Conservation (phyloP, 2,797 vertebrate genomes). For the Cetoscarus ocellatus region DNA sequence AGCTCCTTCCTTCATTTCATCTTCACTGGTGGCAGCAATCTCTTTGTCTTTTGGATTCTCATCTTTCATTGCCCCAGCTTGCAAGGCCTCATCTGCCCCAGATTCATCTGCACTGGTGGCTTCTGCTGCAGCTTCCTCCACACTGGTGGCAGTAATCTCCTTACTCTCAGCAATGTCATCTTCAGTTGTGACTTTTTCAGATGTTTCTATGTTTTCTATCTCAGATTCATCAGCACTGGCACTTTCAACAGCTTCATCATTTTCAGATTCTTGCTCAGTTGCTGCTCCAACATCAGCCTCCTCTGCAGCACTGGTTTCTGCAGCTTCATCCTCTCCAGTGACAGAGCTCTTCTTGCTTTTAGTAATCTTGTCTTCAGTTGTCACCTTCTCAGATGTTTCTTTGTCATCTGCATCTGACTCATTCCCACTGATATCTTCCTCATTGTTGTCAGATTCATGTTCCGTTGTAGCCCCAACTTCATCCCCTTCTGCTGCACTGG, state of each 20-base stretch:
- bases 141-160: conserved; percentile 7
- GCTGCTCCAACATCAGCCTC: conserved; percentile 28
- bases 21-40: not conserved
- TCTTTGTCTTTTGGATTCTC: not conserved
- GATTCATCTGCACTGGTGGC: not conserved
- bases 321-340: conserved; percentile 35
- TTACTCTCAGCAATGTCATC: conserved; percentile 16
- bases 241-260: conserved; percentile 30
- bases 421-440: not conserved
- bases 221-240: conserved; percentile 20
- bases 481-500: not conserved
- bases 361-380: not conserved
- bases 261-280: conserved; percentile 50
- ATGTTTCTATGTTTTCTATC: conserved; percentile 7
- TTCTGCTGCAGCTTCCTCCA: conserved; percentile 23
- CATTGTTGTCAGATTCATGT: not conserved
- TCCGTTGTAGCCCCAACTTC: not conserved
- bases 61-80: not conserved
- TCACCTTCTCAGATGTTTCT: conserved; percentile 8
- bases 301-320: conserved; percentile 30
- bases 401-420: not conserved
- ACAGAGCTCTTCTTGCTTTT: conserved; percentile 13
- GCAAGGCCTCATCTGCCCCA: not conserved
- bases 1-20: not conserved
- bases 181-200: conserved; percentile 26